Conservation (phyloP, 2,113 vertebrate genomes). For the Coracopsis vasa region DNA sequence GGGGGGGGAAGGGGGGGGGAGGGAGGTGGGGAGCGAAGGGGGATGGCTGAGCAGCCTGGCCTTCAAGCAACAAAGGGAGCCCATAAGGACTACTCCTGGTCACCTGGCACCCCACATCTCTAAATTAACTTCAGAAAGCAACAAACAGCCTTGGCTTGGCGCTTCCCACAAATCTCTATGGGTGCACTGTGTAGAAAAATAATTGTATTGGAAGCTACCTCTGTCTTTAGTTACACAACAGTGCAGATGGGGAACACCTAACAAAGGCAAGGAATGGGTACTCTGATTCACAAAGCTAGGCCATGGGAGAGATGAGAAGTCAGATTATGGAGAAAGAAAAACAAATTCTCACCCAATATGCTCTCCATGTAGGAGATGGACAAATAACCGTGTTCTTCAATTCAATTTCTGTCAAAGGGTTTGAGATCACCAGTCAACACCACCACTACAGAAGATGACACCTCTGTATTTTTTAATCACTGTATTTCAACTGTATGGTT, state of each 20-base stretch:
- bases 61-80: background rate
- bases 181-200: rapidly evolving
- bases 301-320: background rate
- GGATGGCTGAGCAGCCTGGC: background rate
- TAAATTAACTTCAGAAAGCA: background rate
- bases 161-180: background rate
- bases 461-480: background rate
- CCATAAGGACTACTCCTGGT: background rate
- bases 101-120: conserved; percentile 19
- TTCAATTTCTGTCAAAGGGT: background rate
- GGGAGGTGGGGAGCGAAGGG: background rate
- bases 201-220: background rate
- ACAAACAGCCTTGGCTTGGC: background rate
- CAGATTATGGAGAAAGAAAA: background rate
- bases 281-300: background rate
- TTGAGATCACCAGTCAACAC: background rate
- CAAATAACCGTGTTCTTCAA: rapidly evolving
- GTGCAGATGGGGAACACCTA: background rate
- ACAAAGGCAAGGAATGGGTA: background rate
- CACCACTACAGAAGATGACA: background rate
- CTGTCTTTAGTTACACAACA: background rate
- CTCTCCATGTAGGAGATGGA: background rate
- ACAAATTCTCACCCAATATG: background rate
- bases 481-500: background rate
- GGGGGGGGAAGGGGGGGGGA: conserved; percentile 52